Base-by-base conservation (phyloP, 2,888 invertebrate species). In the Noctua comes region DNA sequence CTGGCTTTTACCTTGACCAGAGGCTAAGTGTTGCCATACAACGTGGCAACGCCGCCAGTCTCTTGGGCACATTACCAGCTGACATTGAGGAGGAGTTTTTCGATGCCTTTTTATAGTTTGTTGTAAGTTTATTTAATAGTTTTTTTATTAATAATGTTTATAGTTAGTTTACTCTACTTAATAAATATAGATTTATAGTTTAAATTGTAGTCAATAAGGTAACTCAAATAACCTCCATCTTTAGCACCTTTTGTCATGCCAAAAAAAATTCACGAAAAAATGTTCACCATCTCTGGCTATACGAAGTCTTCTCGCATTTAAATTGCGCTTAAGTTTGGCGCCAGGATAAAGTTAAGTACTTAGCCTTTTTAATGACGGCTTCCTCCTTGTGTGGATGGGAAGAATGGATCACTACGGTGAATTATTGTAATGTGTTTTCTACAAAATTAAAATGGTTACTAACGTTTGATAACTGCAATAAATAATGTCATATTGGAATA, bases 361-460 rank as follows among this genome's bases (percentile, higher is more conserved):
- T 79, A 76, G 69, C 36, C 62, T 83, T 83, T 83, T 83, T 83
- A 83, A 83, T 79, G 79, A 83, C 68, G 76, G 65, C 68, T 62
- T 68, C 64, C 40, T 64, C 8, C 21, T 64, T 43, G 43, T 36
- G 64, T 57, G 24, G 48, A 64, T 73, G 27, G 24, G n/a, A 71
- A 73, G 76, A 79, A 73, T 79, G 43, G 62, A 73, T 73, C 51
- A 69, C 68, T 72, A 24, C 1, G 27, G 13, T 69, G 57, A 80
- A 57, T 43, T 69, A 80, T 69, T 43, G 43, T 8, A 8, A 36
- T 11, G 27, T 31, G 62, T 62, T 59, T 59, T 21, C 21, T 36
- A 3, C 8, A 62, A 18, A 62, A 62, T 31, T 21, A 31, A 36
- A 10, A 64, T 10, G 31, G 21, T 62, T 21, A 64, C 18, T 10